Evolutionary conservation across 2,113 vertebrate genomes (phyloP).

Genomic region (Toxotes chatareus): DNA sequence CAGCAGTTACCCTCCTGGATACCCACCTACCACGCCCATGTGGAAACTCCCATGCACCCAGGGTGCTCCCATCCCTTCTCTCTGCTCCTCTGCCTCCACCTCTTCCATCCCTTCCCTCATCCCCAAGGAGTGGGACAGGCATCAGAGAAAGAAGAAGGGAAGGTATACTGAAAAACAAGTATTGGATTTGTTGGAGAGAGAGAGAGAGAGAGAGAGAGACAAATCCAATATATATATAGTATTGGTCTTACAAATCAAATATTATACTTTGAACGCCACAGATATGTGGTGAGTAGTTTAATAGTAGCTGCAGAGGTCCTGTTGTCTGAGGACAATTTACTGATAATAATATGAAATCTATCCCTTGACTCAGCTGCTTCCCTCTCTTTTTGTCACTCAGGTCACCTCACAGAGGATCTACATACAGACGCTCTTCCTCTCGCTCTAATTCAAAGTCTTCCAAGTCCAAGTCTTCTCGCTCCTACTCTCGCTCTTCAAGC

Average conservation of each 20-base stretch:
- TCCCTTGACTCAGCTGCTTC: background rate
- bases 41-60: slow-evolving; percentile 89
- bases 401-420: slow-evolving; percentile 91
- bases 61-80: slow-evolving; percentile 80
- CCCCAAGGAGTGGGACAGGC: slow-evolving; percentile 93
- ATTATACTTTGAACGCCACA: too few species aligned
- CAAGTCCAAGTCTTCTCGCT: slow-evolving; percentile 73
- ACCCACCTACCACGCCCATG: slow-evolving; percentile 86
- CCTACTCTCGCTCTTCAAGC: slow-evolving; percentile 90
- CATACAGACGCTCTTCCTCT: slow-evolving; percentile 88
- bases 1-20: slow-evolving; percentile 90
- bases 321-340: too few species aligned
- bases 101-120: slow-evolving; percentile 88
- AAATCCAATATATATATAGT: too few species aligned
- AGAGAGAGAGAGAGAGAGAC: too few species aligned
- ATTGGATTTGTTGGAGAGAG: too few species aligned
- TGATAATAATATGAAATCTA: background rate
- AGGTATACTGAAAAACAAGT: slow-evolving; percentile 83
- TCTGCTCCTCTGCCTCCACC: slow-evolving; percentile 75
- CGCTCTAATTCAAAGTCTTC: slow-evolving; percentile 77
- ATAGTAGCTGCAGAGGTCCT: too few species aligned
- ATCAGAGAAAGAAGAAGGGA: slow-evolving; percentile 91
- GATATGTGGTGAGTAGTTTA: too few species aligned
- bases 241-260: too few species aligned
- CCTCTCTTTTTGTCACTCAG: slow-evolving; percentile 73